phyloP scores from a whole-genome alignment of 2,797 vertebrate species.

The Poecilia picta region DNA sequence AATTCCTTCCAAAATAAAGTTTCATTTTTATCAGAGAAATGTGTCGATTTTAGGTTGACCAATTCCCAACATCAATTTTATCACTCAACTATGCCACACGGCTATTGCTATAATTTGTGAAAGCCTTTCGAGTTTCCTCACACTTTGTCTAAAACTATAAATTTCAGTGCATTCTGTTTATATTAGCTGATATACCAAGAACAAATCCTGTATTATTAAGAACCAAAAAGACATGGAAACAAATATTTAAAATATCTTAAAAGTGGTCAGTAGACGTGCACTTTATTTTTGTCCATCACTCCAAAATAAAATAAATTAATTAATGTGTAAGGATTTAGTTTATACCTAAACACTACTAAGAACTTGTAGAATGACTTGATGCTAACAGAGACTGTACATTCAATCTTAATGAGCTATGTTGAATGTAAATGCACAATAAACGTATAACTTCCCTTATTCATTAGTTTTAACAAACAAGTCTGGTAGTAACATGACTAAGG shows the following conservation, averaged over 20 bases:
- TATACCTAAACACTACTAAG: not conserved
- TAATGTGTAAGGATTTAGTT: not conserved
- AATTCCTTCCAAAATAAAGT: slow-evolving; percentile 15
- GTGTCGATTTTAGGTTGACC: slow-evolving; percentile 8
- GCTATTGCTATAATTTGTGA: not conserved
- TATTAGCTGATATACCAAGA: not conserved
- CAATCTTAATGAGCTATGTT: not conserved
- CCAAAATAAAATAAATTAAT: not conserved
- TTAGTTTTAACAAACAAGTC: not conserved
- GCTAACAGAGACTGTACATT: not conserved
- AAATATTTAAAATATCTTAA: not conserved
- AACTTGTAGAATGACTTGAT: not conserved
- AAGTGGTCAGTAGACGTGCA: not conserved
- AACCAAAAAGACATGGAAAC: not conserved
- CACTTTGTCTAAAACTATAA: not conserved
- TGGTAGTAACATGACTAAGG: not conserved
- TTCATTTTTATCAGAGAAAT: slow-evolving; percentile 20
- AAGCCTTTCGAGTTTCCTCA: not conserved
- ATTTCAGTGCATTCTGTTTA: not conserved
- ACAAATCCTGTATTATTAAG: too few relatives aligned
- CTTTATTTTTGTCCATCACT: not conserved
- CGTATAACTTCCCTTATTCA: not conserved
- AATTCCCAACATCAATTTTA: slow-evolving; percentile 1
- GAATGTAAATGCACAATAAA: not conserved
- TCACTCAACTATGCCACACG: not conserved